Evolutionary conservation across 2,888 invertebrate genomes (phyloP), one percentile per base, ranked within the genome.

Genomic region (Eilema caniola): DNA sequence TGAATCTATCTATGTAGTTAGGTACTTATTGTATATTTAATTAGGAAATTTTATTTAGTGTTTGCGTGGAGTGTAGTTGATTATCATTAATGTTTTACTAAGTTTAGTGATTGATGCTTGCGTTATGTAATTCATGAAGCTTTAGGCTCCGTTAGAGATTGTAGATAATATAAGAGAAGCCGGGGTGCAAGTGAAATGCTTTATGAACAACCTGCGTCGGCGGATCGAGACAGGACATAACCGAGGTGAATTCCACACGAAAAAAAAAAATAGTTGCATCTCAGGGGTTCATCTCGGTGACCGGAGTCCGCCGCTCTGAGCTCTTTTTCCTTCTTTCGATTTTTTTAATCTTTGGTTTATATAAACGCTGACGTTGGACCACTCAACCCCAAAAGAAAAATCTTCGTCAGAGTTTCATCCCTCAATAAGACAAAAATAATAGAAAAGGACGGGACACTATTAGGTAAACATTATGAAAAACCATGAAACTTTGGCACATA

Each of bases 1-100:
- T 20, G 16, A 71, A 61, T 28, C 16, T 62, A 14, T 25, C 28
- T 56, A 14, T 28, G 64, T n/a, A n/a, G n/a, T n/a, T n/a, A n/a
- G n/a, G n/a, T 57, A 57, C 14, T 12, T 65, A 60, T 60, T 63
- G 67, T 71, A 64, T 53, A 33, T 64, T 61, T 65, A 33, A 71
- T 74, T 69, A 47, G 65, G 16, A 66, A 67, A 59, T 65, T 63
- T 75, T 20, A 53, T 4, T 59, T 63, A 24, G 37, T 25, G 11
- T 37, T 62, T 14, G 10, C 20, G 3, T 23, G 47, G 23, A 41
- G 60, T 53, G 31, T 56, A 14, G 20, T 23, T 67, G 24, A 53
- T 62, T 25, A 20, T 25, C 7, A 41, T n/a, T 53, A 16, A n/a
- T n/a, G 7, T 47, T n/a, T n/a, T 2, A n/a, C n/a, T 20, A 47